Evolutionary conservation across 1,140 invertebrate genomes (phyloP).

Genomic region (Drosophila repleta): DNA sequence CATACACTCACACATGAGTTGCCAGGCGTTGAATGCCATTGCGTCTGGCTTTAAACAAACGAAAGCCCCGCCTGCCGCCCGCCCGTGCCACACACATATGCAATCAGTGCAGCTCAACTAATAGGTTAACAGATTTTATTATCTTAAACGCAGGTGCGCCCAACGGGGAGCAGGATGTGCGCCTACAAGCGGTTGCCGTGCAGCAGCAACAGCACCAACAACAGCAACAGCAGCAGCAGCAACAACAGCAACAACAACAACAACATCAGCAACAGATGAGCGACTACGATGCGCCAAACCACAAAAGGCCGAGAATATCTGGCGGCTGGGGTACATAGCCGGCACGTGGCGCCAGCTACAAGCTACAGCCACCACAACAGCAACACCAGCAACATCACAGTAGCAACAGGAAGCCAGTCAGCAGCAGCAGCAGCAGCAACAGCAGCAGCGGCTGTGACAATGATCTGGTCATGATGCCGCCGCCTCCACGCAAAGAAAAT

Average conservation of each 20-base stretch:
- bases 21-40: slow-evolving; percentile 48
- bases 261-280: slow-evolving; percentile 84
- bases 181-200: slow-evolving; percentile 83
- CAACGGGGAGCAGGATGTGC: slow-evolving; percentile 88
- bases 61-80: slow-evolving; percentile 44
- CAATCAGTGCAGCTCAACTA: slow-evolving; percentile 64
- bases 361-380: slow-evolving; percentile 44
- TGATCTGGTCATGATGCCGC: slow-evolving; percentile 73
- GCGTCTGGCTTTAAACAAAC: slow-evolving; percentile 42
- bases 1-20: slow-evolving; percentile 28
- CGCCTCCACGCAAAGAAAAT: slow-evolving; percentile 65
- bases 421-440: slow-evolving; percentile 30
- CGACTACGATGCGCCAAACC: slow-evolving; percentile 92
- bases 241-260: slow-evolving; percentile 83
- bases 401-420: slow-evolving; percentile 46
- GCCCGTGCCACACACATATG: slow-evolving; percentile 62
- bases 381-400: slow-evolving; percentile 42
- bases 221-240: slow-evolving; percentile 74
- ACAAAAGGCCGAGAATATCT: slow-evolving; percentile 91
- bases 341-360: slow-evolving; percentile 67
- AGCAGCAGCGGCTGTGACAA: slow-evolving; percentile 40
- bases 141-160: slow-evolving; percentile 87
- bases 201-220: slow-evolving; percentile 73
- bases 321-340: slow-evolving; percentile 94
- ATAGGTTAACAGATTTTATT: slow-evolving; percentile 83